phyloP scores from a whole-genome alignment of 2,113 vertebrate genomes.

The Ceyx margarethae region DNA sequence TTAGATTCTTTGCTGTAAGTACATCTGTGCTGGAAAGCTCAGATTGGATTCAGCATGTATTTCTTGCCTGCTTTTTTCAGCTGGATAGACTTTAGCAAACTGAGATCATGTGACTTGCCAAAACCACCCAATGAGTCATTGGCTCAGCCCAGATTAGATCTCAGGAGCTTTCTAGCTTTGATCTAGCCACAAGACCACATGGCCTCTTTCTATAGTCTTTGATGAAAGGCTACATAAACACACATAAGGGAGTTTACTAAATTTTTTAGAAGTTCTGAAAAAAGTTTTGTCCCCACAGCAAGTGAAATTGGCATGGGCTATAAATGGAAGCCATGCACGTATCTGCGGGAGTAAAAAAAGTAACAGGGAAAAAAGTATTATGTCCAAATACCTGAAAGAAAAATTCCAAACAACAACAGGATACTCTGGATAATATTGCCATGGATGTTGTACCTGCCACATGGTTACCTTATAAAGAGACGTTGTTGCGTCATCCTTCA shows the following conservation, averaged over 20 bases:
- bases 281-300: slow-evolving; percentile 9
- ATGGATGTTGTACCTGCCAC: slow-evolving; percentile 2
- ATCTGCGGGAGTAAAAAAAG: background rate
- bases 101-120: slow-evolving; percentile 47
- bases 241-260: slow-evolving; percentile 26
- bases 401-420: background rate
- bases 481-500: slow-evolving; percentile 16
- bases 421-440: background rate
- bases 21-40: slow-evolving; percentile 4
- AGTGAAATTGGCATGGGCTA: background rate
- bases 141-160: slow-evolving; percentile 63
- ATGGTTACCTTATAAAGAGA: slow-evolving; percentile 45
- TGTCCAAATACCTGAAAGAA: background rate
- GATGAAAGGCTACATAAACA: slow-evolving; percentile 67
- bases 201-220: slow-evolving; percentile 60
- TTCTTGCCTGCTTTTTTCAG: background rate
- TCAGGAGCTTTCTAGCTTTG: slow-evolving; percentile 64
- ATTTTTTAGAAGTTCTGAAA: slow-evolving; percentile 42
- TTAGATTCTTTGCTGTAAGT: slow-evolving; percentile 28
- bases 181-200: slow-evolving; percentile 66
- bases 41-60: background rate
- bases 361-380: background rate
- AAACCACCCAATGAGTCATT: slow-evolving; percentile 66
- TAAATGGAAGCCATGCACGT: background rate
- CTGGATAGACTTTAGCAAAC: slow-evolving; percentile 41